These are phyloP conservation scores for Pangasius krempfi DNA, from an alignment of 2,797 vertebrate genomes.

Conservation along the genomic window DNA sequence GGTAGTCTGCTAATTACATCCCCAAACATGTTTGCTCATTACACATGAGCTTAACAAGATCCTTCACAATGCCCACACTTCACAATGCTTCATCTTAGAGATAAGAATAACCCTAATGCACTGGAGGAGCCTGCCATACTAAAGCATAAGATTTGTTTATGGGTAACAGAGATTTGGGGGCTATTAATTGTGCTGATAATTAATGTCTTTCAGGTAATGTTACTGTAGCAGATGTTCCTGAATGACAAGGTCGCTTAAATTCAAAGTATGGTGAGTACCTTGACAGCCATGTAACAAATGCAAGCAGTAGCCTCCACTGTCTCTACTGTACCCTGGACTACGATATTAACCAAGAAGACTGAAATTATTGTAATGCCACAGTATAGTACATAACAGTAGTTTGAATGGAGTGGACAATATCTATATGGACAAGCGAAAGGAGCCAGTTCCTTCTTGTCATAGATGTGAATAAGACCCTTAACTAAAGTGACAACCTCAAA, in stretches of 20 bases:
- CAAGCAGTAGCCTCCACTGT: neutral
- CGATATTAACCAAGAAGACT: neutral
- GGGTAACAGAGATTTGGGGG: neutral
- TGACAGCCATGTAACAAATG: neutral
- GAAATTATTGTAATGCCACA: neutral
- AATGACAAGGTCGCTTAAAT: neutral
- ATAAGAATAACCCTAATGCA: conserved; percentile 33
- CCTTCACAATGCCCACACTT: conserved; percentile 40
- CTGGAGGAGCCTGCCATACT: conserved; percentile 25
- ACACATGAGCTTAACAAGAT: conserved; percentile 41
- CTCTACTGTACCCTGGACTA: neutral
- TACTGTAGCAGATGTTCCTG: neutral
- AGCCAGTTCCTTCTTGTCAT: neutral
- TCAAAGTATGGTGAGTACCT: neutral
- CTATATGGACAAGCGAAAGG: neutral
- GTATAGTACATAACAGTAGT: neutral
- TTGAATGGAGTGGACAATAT: neutral
- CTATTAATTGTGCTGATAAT: neutral
- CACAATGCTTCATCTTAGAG: conserved; percentile 32
- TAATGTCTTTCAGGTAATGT: neutral
- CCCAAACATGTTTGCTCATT: conserved; percentile 35
- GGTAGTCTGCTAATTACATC: conserved; percentile 50
- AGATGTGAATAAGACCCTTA: neutral
- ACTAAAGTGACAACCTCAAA: neutral
- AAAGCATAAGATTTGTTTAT: conserved; percentile 8